A percentile compares a stretch with the other conserved stretches of the same genome.
Evolutionary conservation across 2,888 invertebrate species (phyloP).

Genomic region (Marasmarcha lunaedactyla): DNA sequence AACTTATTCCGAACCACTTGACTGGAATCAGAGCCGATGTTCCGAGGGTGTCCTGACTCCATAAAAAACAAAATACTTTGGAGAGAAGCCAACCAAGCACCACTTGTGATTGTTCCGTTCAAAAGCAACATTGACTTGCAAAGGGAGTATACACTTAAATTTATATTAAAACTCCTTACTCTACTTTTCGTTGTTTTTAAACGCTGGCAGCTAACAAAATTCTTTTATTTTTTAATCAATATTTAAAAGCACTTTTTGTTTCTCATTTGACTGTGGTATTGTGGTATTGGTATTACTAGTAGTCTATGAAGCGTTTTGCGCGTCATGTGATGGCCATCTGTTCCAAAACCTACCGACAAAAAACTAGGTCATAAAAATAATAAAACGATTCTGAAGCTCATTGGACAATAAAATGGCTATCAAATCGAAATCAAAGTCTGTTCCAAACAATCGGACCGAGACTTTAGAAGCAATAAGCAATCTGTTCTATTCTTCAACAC

Average conservation of each 20-base stretch:
- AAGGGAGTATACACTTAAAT: slow-evolving; percentile 43
- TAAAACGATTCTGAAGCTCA: not conserved
- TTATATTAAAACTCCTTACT: slow-evolving; percentile 22
- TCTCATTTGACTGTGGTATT: too few relatives aligned
- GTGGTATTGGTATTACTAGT: too few relatives aligned
- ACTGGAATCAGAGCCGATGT: slow-evolving; percentile 12
- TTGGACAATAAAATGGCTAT: not conserved
- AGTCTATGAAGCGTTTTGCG: too few relatives aligned
- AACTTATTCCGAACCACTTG: slow-evolving; percentile 12
- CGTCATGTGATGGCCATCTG: not conserved
- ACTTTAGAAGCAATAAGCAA: slow-evolving; percentile 31
- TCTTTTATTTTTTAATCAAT: too few relatives aligned
- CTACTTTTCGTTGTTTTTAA: too few relatives aligned
- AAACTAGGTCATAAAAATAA: not conserved
- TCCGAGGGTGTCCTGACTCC: slow-evolving; percentile 29
- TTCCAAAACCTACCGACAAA: not conserved
- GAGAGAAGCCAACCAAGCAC: slow-evolving; percentile 46
- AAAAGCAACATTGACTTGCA: slow-evolving; percentile 50
- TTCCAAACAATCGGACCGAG: slow-evolving; percentile 20
- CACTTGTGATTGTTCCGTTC: slow-evolving; percentile 46
- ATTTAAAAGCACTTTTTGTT: too few relatives aligned
- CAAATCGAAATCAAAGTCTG: slow-evolving; percentile 10
- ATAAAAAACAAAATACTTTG: slow-evolving; percentile 64
- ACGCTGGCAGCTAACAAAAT: too few relatives aligned
- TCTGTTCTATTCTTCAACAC: slow-evolving; percentile 31